phyloP scores from a whole-genome alignment of 1,140 invertebrate species.

The Anagrus nilaparvatae region DNA sequence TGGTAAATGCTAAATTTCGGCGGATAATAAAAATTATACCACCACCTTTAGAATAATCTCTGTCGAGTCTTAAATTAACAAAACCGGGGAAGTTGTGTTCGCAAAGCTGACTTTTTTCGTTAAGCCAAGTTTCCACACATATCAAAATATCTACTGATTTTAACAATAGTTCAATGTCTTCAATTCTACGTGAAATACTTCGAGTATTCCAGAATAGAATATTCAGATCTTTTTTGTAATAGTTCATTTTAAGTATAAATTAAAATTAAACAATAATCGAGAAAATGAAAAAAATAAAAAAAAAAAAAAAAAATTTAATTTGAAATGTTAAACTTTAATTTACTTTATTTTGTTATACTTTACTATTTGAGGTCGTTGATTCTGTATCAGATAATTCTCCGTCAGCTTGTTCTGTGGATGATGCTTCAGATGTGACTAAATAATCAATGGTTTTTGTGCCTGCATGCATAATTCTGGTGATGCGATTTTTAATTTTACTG shows the following conservation, averaged over 20 bases:
- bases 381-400: too few species aligned
- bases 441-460: too few species aligned
- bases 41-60: neutral
- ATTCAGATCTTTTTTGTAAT: neutral
- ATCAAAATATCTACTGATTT: constrained; percentile 1
- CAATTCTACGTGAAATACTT: neutral
- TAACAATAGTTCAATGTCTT: neutral
- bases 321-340: too few species aligned
- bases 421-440: too few species aligned
- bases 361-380: too few species aligned
- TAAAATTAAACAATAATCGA: neutral
- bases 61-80: constrained; percentile 3
- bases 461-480: too few species aligned
- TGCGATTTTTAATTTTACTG: too few species aligned
- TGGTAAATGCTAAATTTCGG: neutral
- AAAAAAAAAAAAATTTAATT: neutral
- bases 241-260: neutral
- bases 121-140: constrained; percentile 11
- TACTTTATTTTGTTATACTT: too few species aligned
- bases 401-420: too few species aligned
- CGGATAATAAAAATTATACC: constrained; percentile 2
- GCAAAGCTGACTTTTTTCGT: neutral
- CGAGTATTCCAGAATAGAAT: constrained; percentile 3
- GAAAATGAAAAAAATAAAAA: neutral
- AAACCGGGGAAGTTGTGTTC: constrained; percentile 1